Percentiles rank a stretch among this genome's conserved stretches.
Conservation (phyloP, 2,797 vertebrate genomes). For the Chelmon rostratus region DNA sequence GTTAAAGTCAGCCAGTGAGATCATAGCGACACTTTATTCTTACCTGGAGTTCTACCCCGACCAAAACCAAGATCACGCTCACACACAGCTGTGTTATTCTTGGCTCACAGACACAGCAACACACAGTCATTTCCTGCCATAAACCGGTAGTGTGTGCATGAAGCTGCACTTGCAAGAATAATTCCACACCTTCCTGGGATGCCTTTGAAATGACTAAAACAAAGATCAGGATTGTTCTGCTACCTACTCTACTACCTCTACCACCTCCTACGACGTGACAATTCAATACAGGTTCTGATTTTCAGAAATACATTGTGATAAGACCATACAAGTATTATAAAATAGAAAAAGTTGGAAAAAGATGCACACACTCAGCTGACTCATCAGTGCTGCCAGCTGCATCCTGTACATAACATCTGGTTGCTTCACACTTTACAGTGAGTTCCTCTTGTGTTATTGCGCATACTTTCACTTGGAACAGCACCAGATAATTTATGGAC, state of each 20-base stretch:
- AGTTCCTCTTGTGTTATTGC: conserved; percentile 6
- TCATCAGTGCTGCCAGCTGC: not conserved
- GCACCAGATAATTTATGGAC: not conserved
- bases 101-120: not conserved
- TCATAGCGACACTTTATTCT: not conserved
- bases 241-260: too few relatives aligned
- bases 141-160: conserved; percentile 19
- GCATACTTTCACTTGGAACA: not conserved
- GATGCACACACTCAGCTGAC: not conserved
- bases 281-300: not conserved
- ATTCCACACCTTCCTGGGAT: not conserved
- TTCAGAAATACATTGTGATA: not conserved
- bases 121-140: not conserved
- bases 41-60: not conserved
- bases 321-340: not conserved
- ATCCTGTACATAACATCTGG: conserved; percentile 38
- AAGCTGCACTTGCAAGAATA: not conserved
- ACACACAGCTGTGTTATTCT: not conserved
- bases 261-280: not conserved
- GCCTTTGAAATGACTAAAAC: not conserved
- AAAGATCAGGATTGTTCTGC: too few relatives aligned
- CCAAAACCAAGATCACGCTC: not conserved
- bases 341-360: not conserved
- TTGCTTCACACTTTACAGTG: not conserved
- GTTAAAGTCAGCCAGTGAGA: too few relatives aligned